Percentiles rank a stretch among this genome's conserved stretches.
Evolutionary conservation across 2,888 invertebrate genomes (phyloP).

Genomic region (Amphipoea oculea): DNA sequence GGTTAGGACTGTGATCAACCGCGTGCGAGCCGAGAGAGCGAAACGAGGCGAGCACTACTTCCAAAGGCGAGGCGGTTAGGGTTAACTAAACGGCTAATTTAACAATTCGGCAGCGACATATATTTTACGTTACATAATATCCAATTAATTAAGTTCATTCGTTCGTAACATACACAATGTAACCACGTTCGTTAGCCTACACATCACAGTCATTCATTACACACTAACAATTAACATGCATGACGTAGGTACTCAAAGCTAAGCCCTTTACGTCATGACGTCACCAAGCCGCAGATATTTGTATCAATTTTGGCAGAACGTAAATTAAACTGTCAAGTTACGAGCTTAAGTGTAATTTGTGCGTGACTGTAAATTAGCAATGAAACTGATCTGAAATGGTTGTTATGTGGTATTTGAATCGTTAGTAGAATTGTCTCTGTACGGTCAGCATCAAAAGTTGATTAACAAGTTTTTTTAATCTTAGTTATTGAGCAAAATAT

Average conservation of each 20-base stretch:
- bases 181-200: constrained; percentile 9
- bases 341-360: constrained; percentile 58
- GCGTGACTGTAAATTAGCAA: constrained; percentile 52
- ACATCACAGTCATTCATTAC: not conserved
- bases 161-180: constrained; percentile 1
- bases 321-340: constrained; percentile 76
- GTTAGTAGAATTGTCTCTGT: not conserved
- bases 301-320: constrained; percentile 75
- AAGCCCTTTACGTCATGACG: constrained; percentile 55
- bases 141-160: constrained; percentile 11
- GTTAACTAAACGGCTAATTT: too few species aligned
- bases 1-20: too few species aligned
- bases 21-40: too few species aligned
- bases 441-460: too few species aligned
- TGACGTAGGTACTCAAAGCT: constrained; percentile 33
- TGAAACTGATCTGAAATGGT: constrained; percentile 33
- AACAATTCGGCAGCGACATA: too few species aligned
- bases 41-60: too few species aligned
- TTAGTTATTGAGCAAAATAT: too few species aligned
- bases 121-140: not conserved
- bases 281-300: constrained; percentile 66
- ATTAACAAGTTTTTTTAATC: too few species aligned
- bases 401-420: constrained; percentile 21
- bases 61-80: too few species aligned
- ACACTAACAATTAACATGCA: not conserved